A percentile compares a stretch with the other conserved stretches of the same genome.
Evolutionary conservation across 2,113 vertebrate species (phyloP).

Genomic region (Malurus melanocephalus): DNA sequence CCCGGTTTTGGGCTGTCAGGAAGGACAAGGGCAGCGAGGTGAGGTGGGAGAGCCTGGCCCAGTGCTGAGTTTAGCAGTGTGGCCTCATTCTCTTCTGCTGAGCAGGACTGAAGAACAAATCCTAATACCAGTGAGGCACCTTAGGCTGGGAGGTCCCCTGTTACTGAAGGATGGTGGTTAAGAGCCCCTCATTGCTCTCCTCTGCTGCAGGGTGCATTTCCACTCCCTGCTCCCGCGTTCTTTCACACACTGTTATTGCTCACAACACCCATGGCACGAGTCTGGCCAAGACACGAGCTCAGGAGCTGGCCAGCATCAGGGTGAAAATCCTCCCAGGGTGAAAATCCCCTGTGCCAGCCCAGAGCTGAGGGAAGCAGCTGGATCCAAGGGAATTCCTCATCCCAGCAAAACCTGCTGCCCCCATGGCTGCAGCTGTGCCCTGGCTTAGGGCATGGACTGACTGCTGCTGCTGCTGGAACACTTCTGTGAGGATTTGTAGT

Average conservation of each 20-base stretch:
- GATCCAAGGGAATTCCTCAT: background rate
- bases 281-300: background rate
- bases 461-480: background rate
- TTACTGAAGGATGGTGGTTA: background rate
- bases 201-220: background rate
- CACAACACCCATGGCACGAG: background rate
- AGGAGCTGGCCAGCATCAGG: background rate
- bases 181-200: background rate
- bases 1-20: background rate
- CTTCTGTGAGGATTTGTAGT: background rate
- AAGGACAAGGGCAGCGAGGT: background rate
- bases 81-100: background rate
- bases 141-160: background rate
- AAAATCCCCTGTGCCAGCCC: background rate
- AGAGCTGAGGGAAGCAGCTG: background rate
- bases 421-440: background rate
- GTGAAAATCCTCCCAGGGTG: background rate
- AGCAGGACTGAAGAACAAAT: background rate
- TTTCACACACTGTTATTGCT: background rate
- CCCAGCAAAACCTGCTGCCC: background rate
- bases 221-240: background rate
- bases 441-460: background rate
- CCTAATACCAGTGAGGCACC: background rate
- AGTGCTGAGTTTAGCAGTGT: background rate
- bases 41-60: background rate